Evolutionary conservation across 1,140 invertebrate genomes (phyloP), one percentile per base, ranked within the genome.

Genomic region (Eufriesea mexicana): DNA sequence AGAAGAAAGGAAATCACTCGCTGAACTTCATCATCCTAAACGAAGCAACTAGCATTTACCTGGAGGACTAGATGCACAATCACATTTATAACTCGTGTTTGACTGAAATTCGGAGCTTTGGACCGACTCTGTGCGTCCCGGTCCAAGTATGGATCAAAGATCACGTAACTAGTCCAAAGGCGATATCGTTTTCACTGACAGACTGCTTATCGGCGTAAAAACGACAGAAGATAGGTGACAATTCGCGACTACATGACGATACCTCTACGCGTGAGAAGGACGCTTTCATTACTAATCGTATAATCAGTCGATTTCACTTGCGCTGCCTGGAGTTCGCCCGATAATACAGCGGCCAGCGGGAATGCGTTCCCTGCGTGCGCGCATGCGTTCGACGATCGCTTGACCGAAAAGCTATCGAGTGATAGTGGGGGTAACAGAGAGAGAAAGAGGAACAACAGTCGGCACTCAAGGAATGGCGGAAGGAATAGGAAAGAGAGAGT

Each of bases 211-310:
- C 35, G 42, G 70, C 54, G 57, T 64, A 55, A 71, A 72, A 71
- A 74, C 81, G 47, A 51, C 23, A 73, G 42, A 47, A 83, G 62
- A 74, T 62, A 74, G 72, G 66, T 42, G 62, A 47, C 54, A 49
- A 42, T 59, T 71, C 80, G 78, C 64, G 76, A 45, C 83, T 89
- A 87, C 85, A 88, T 85, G 83, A 90, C 84, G 85, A 88, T 84
- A 84, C 80, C 85, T 84, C 86, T 81, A 82, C 81, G 78, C 82
- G 78, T 84, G 86, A 78, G 74, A 78, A 91, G 83, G 83, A 83
- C 85, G 90, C 91, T 91, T 91, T 92, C 89, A 92, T 92, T 91
- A 92, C 91, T 92, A 88, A 45, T 72, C 71, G 54, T 83, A 85
- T 90, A 91, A 91, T 90, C 89, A 86, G 77, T 77, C 82, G 78